Evolutionary conservation across 2,113 vertebrate species (phyloP).

Genomic region (Peromyscus leucopus): DNA sequence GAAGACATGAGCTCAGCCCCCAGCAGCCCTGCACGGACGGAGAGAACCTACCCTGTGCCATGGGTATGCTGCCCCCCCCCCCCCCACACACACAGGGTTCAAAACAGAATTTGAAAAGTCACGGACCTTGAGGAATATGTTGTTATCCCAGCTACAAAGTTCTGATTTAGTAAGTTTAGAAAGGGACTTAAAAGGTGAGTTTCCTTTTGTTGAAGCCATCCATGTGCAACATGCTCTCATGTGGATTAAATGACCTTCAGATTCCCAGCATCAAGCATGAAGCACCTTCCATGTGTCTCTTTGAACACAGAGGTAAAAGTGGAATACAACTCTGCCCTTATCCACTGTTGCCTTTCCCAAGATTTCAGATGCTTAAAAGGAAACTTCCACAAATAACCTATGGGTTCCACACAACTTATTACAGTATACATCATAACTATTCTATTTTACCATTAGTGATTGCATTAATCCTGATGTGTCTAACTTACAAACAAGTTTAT

Average conservation of each 20-base stretch:
- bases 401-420: neutral
- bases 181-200: neutral
- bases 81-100: neutral
- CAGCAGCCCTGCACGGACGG: too few relatives aligned
- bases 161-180: conserved; percentile 14
- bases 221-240: neutral
- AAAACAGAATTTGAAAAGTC: neutral
- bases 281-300: neutral
- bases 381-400: neutral
- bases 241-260: neutral
- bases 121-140: neutral
- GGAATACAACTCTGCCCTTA: neutral
- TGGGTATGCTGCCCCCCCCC: neutral
- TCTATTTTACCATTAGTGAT: neutral
- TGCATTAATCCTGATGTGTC: neutral
- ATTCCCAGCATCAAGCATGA: neutral
- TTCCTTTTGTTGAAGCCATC: neutral
- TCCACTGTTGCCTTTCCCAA: neutral
- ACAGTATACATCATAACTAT: neutral
- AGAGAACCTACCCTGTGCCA: too few relatives aligned
- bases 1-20: neutral
- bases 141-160: conserved; percentile 25
- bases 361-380: neutral
- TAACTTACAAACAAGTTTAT: neutral
- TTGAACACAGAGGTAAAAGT: neutral